These are phyloP conservation scores for Neoscelio sp. DNA, from an alignment of 2,888 invertebrate species.

Conservation along the genomic window DNA sequence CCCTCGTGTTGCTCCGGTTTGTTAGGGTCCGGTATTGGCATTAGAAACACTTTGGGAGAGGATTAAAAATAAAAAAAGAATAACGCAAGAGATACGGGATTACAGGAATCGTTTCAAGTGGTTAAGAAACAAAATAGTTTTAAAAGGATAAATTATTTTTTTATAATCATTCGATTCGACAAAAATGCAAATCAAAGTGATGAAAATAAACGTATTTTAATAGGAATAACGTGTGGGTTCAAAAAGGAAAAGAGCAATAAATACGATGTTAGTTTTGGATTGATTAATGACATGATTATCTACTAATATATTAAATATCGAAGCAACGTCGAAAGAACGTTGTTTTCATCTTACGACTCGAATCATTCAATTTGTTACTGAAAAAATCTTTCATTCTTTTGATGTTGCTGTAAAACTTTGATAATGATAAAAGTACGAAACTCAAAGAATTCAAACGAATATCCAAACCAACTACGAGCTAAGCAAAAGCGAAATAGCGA, in stretches of 20 bases:
- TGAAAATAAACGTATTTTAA: conserved; percentile 16
- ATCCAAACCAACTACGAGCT: conserved; percentile 66
- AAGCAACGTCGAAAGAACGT: conserved; percentile 37
- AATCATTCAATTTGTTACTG: neutral
- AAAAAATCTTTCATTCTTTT: conserved; percentile 38
- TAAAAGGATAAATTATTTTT: conserved; percentile 18
- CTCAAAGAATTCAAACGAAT: conserved; percentile 59
- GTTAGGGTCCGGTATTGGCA: conserved; percentile 93
- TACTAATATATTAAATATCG: conserved; percentile 66
- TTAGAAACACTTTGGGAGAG: conserved; percentile 82
- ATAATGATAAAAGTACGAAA: conserved; percentile 15
- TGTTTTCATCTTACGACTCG: neutral
- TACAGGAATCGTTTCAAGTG: neutral
- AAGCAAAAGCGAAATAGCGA: conserved; percentile 72
- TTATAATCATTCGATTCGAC: too few relatives aligned
- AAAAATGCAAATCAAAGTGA: conserved; percentile 11
- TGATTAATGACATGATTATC: conserved; percentile 73
- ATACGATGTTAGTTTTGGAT: conserved; percentile 74
- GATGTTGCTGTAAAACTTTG: conserved; percentile 7
- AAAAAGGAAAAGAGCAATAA: conserved; percentile 71
- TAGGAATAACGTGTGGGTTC: conserved; percentile 59
- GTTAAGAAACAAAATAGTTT: conserved; percentile 64
- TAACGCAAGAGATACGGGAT: conserved; percentile 8
- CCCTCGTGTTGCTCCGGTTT: conserved; percentile 96
- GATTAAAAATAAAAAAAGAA: conserved; percentile 44